phyloP scores from a whole-genome alignment of 2,888 invertebrate species.

The Nipponacmea schrenckii region DNA sequence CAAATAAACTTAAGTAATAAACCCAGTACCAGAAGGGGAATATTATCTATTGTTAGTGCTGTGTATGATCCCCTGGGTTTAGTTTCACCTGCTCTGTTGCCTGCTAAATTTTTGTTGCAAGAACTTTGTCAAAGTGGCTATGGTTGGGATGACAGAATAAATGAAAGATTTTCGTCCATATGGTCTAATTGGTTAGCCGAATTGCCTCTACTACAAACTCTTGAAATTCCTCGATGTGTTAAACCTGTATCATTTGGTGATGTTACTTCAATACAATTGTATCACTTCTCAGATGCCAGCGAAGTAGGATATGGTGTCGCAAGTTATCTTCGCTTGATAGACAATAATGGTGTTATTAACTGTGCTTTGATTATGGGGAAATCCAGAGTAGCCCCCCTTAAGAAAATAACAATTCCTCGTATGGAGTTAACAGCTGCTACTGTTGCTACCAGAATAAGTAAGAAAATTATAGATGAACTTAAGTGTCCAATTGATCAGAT shows the following conservation, averaged over 20 bases:
- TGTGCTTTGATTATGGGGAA: constrained; percentile 3
- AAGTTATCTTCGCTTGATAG: neutral
- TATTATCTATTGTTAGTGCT: constrained; percentile 15
- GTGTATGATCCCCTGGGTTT: constrained; percentile 19
- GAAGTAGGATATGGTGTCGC: constrained; percentile 1
- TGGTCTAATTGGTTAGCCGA: constrained; percentile 13
- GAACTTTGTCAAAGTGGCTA: neutral
- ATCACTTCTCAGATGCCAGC: constrained; percentile 13
- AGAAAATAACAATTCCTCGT: constrained; percentile 13
- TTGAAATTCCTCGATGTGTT: neutral
- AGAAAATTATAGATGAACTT: constrained; percentile 5
- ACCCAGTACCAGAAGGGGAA: constrained; percentile 10
- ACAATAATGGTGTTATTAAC: neutral
- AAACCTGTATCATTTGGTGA: neutral
- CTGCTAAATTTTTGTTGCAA: constrained; percentile 11
- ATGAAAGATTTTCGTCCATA: neutral
- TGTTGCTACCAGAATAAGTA: constrained; percentile 9
- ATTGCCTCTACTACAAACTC: constrained; percentile 1
- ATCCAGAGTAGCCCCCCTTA: constrained; percentile 15
- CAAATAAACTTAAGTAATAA: constrained; percentile 7
- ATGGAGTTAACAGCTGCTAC: constrained; percentile 14
- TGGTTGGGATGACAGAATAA: constrained; percentile 8
- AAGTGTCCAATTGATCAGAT: neutral
- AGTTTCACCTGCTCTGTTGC: constrained; percentile 6
- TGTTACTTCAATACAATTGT: neutral